These are phyloP conservation scores for Leptinotarsa undecemlineata DNA, from an alignment of 1,140 invertebrate genomes.

Conservation along the genomic window DNA sequence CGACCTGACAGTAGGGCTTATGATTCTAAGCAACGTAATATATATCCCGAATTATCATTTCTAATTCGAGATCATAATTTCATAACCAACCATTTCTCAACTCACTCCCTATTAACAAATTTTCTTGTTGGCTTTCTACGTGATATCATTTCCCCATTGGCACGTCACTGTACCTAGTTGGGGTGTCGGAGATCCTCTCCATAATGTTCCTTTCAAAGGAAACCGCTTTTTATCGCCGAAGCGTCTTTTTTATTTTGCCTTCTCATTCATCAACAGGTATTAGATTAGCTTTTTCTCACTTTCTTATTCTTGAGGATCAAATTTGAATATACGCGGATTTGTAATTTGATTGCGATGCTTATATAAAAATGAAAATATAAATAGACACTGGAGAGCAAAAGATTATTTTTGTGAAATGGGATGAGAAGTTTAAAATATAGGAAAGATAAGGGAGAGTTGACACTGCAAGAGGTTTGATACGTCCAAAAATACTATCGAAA, in stretches of 20 bases:
- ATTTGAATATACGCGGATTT: slow-evolving; percentile 15
- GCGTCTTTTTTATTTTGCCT: slow-evolving; percentile 38
- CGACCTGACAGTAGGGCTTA: no score
- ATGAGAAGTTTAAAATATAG: no score
- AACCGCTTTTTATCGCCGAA: slow-evolving; percentile 41
- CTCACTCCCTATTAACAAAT: no score
- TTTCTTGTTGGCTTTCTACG: not conserved
- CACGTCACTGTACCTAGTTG: slow-evolving; percentile 21
- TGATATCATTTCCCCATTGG: not conserved
- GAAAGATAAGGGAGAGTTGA: no score
- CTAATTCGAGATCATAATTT: not conserved
- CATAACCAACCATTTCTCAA: no score
- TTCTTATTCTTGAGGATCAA: slow-evolving; percentile 19
- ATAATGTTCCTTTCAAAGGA: slow-evolving; percentile 39
- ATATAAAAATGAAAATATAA: slow-evolving; percentile 17
- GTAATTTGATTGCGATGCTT: slow-evolving; percentile 14
- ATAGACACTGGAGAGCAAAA: slow-evolving; percentile 1
- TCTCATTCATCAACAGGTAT: slow-evolving; percentile 45
- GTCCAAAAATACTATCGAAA: no score
- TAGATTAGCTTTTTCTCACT: slow-evolving; percentile 41
- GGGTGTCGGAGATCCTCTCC: slow-evolving; percentile 40
- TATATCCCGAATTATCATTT: no score
- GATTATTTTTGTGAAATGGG: not conserved
- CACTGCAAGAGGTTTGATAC: no score
- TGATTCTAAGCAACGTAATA: no score